phyloP scores from a whole-genome alignment of 1,140 invertebrate species.

The Drosophila gunungcola region DNA sequence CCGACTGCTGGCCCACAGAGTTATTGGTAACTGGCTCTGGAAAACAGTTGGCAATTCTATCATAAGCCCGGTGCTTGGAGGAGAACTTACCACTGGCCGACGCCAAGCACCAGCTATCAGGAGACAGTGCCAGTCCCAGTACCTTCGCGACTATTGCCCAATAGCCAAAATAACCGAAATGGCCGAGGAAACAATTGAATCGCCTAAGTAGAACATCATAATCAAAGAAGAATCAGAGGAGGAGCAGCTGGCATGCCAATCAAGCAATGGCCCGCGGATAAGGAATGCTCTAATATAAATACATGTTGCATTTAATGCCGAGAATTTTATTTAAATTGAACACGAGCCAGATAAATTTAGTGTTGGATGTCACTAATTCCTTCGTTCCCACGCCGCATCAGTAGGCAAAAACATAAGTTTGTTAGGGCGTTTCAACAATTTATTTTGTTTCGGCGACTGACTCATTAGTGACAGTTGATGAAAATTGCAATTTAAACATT shows the following conservation, averaged over 20 bases:
- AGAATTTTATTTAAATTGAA: conserved; percentile 67
- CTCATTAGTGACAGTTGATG: conserved; percentile 63
- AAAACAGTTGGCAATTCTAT: conserved; percentile 48
- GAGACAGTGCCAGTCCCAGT: conserved; percentile 35
- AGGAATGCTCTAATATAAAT: conserved; percentile 60
- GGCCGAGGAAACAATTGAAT: conserved; percentile 32
- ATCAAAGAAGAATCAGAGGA: conserved; percentile 31
- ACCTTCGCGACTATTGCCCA: conserved; percentile 5
- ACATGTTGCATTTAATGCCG: conserved; percentile 64
- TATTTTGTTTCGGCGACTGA: conserved; percentile 58
- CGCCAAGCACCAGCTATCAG: conserved; percentile 32
- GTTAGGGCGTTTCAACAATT: conserved; percentile 24
- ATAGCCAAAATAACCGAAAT: conserved; percentile 12
- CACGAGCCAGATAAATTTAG: conserved; percentile 58
- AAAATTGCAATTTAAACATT: conserved; percentile 60
- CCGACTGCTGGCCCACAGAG: conserved; percentile 10
- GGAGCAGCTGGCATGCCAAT: conserved; percentile 71
- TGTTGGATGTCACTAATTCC: conserved; percentile 36
- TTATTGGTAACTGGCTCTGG: conserved; percentile 12
- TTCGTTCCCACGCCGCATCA: conserved; percentile 9
- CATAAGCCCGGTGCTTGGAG: conserved; percentile 25
- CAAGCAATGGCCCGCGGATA: conserved; percentile 27
- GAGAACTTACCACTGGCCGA: conserved; percentile 37
- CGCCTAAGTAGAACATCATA: conserved; percentile 51
- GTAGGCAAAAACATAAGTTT: conserved; percentile 20